phyloP scores from a whole-genome alignment of 2,797 vertebrate genomes.

The Spinibarbus caldwelli region DNA sequence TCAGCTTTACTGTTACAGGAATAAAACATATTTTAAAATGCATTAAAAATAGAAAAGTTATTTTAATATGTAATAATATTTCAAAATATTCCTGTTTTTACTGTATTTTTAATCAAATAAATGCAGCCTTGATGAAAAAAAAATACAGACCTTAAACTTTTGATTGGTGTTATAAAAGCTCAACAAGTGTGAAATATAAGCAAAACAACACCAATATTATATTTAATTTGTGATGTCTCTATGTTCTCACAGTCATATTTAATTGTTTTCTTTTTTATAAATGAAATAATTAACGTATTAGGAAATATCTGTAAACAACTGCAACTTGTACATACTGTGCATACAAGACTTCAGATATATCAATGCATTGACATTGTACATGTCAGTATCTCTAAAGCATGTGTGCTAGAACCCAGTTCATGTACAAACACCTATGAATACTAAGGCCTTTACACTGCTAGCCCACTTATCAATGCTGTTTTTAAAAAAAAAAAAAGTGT shows the following conservation, averaged over 20 bases:
- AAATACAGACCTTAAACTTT: neutral
- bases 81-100: neutral
- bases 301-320: neutral
- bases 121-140: no score
- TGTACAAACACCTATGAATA: neutral
- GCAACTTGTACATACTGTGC: neutral
- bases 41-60: neutral
- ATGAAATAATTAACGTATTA: neutral
- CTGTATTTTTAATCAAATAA: neutral
- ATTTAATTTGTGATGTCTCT: neutral
- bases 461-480: slow-evolving; percentile 68
- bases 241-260: neutral
- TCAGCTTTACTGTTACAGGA: neutral
- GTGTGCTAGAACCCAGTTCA: neutral
- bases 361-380: neutral
- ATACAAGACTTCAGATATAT: neutral
- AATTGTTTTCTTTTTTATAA: neutral
- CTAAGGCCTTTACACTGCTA: slow-evolving; percentile 44
- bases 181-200: neutral
- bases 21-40: neutral
- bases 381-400: neutral
- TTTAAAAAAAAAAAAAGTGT: no score
- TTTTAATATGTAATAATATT: neutral
- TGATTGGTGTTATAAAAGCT: neutral
- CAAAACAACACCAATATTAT: neutral